phyloP scores from a whole-genome alignment of 2,797 vertebrate genomes.

The Phrynocephalus guinanensis region DNA sequence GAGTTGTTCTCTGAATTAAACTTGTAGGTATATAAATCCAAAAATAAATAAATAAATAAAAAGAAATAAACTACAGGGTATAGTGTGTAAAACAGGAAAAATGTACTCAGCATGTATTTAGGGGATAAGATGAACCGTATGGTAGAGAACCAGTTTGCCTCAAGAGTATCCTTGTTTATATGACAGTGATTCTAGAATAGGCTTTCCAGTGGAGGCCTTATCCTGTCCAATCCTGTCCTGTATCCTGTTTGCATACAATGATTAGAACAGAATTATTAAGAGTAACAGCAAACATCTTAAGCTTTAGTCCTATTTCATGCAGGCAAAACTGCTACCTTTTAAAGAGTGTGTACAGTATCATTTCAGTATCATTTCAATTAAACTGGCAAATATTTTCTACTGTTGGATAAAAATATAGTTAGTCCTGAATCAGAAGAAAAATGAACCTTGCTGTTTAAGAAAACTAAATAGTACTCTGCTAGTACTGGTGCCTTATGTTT shows the following conservation, averaged over 20 bases:
- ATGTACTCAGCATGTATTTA: background rate
- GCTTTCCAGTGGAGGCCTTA: too few species aligned
- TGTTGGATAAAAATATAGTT: background rate
- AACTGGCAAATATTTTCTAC: background rate
- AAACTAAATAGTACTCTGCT: background rate
- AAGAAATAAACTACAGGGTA: background rate
- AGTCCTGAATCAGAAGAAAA: background rate
- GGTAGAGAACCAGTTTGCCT: background rate
- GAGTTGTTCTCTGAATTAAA: too few species aligned
- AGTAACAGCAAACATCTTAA: background rate
- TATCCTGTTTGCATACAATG: background rate
- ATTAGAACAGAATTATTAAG: background rate
- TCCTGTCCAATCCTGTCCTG: background rate
- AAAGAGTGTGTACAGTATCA: background rate
- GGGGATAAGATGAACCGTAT: background rate
- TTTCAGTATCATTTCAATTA: background rate
- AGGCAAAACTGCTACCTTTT: background rate
- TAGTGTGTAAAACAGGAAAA: background rate
- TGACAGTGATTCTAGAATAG: background rate
- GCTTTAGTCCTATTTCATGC: background rate
- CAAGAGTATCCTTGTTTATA: background rate
- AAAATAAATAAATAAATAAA: too few species aligned
- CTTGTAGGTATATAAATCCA: too few species aligned
- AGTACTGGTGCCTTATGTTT: background rate
- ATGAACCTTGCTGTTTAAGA: background rate